Percentiles rank a stretch among this genome's conserved stretches.
phyloP scores from a whole-genome alignment of 2,888 invertebrate species.

The Sympetrum striolatum region DNA sequence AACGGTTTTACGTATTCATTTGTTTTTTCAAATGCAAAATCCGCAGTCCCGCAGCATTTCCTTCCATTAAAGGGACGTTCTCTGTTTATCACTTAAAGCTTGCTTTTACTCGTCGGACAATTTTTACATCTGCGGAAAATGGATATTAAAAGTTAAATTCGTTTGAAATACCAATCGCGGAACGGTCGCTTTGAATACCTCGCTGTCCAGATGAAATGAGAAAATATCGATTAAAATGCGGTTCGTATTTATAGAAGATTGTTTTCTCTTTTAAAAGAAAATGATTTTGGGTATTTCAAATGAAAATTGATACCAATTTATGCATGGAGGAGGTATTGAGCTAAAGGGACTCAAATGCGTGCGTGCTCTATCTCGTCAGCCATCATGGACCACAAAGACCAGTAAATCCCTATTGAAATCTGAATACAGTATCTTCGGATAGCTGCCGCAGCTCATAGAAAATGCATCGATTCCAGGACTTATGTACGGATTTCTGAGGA shows the following conservation, averaged over 20 bases:
- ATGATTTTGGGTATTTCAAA: neutral
- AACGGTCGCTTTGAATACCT: neutral
- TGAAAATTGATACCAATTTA: neutral
- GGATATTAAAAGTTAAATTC: neutral
- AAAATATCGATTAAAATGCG: neutral
- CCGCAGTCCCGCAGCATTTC: neutral
- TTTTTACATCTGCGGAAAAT: neutral
- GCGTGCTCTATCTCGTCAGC: neutral
- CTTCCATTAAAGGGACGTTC: neutral
- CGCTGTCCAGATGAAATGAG: neutral
- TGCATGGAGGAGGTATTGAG: neutral
- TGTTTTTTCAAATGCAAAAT: conserved; percentile 5
- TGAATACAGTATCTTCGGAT: neutral
- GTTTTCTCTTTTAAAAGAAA: neutral
- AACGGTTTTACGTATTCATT: conserved; percentile 31
- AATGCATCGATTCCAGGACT: neutral
- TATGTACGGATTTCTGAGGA: neutral
- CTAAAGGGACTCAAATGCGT: neutral
- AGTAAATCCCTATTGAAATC: neutral
- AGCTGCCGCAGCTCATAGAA: neutral
- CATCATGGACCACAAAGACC: neutral
- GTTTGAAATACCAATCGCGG: neutral
- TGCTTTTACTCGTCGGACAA: neutral
- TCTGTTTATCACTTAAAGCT: neutral
- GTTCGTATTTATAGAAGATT: no score